Evolutionary conservation across 1,140 invertebrate genomes (phyloP).

Genomic region (Solenopsis invicta): DNA sequence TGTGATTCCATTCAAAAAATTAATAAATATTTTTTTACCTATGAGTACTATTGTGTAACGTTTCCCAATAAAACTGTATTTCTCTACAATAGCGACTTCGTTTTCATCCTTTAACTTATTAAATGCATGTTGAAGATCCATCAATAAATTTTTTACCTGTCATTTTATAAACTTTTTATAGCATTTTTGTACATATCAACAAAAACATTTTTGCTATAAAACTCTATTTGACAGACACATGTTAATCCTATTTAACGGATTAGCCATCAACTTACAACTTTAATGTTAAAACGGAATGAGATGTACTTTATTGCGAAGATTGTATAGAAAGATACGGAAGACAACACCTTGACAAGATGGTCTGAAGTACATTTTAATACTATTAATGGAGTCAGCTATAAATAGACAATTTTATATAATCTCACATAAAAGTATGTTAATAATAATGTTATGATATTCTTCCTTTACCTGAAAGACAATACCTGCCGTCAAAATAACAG

Average conservation of each 20-base stretch:
- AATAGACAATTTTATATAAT: background rate
- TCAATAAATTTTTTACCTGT: background rate
- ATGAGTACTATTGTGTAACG: background rate
- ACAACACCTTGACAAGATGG: background rate
- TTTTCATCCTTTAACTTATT: background rate
- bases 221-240: background rate
- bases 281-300: background rate
- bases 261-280: constrained; percentile 13
- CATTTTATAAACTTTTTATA: background rate
- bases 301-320: background rate
- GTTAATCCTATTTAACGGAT: background rate
- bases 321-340: background rate
- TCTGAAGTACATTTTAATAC: background rate
- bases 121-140: background rate
- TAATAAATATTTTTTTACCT: background rate
- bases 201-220: background rate
- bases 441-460: background rate
- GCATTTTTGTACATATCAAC: background rate
- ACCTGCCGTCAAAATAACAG: background rate
- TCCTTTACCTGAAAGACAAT: constrained; percentile 21
- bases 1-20: background rate
- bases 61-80: background rate
- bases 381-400: background rate
- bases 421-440: background rate
- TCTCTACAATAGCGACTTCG: background rate